Evolutionary conservation across 2,888 invertebrate genomes (phyloP), one percentile per base, ranked within the genome.

Genomic region (Slavum lentiscoides): DNA sequence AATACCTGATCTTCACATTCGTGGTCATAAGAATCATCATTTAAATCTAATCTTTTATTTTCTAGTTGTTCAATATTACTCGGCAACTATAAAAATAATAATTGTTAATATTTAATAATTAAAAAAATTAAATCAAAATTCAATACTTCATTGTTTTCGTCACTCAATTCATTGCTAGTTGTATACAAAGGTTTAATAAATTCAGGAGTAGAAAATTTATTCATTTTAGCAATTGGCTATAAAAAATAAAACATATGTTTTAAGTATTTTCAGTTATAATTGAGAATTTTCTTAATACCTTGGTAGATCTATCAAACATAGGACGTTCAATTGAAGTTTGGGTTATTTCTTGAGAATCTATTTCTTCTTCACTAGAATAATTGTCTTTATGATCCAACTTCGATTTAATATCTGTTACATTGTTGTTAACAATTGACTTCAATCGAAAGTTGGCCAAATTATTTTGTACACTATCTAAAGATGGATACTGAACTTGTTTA

Each of bases 251-350:
- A 30, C n/a, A 9, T 0, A n/a, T 21, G 17, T 55, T 55, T 17
- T 55, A 9, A 59, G 8, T 39, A 55, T 66, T 58, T n/a, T 0
- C 17, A 1, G 21, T 49, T 59, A 23, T 49, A 59, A 19, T 43
- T 59, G 13, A 15, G 58, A 43, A 13, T 43, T 49, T 11, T 73
- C 30, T 15, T 70, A 82, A 58, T 82, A 82, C 82, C 59, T 82
- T 82, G 19, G 80, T 82, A 30, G 82, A 82, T 67, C 82, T 72
- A 55, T 82, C 82, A 72, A 82, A 80, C 15, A 37, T n/a, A 8
- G 82, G 82, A 49, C 49, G 55, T 39, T 62, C 58, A 23, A 58
- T 64, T 43, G 6, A 7, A 2, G 19, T n/a, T 21, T 37, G 30
- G 4, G 30, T 17, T 39, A 62, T 21, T n/a, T 61, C 49, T 21